Evolutionary conservation across 1,140 invertebrate genomes (phyloP), one percentile per base, ranked within the genome.

Genomic region (Bombus polaris): DNA sequence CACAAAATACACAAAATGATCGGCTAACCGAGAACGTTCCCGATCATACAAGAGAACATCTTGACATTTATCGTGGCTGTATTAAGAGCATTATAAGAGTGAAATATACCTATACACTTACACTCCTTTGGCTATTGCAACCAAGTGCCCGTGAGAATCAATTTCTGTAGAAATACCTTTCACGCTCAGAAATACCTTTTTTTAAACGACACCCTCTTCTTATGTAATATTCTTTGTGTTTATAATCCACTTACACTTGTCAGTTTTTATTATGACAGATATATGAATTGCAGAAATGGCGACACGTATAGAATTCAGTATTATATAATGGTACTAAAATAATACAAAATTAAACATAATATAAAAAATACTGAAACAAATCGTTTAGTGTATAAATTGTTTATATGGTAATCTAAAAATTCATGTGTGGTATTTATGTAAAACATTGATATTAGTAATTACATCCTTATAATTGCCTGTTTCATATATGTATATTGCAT

Each of bases 21-120:
- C 39, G 65, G 28, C 57, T 88, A 83, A 88, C 42, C 47, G 71
- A 81, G 82, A 78, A 83, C 80, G 65, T 83, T 82, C 66, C 18
- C 39, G 83, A 77, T 90, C 79, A 88, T 81, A 89, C 44, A 76
- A 88, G 89, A 88, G 89, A 90, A 90, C 80, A 85, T 90, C 89
- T 87, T 90, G 89, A 90, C 89, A 90, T 90, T 90, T 90, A 90
- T 81, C 80, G 57, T 83, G 10, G 62, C 28, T 79, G 78, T 42
- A 82, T 81, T 85, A 89, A 89, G 85, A 85, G 81, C 70, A 68
- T 76, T 75, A 66, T 66, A 87, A 73, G 32, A 87, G 78, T 81
- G 78, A 80, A 79, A 57, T 68, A 39, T 59, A 28, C 59, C 25
- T n/a, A 28, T 62, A n/a, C 4, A 62, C 12, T n/a, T 62, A 84